Base-by-base conservation (phyloP, 2,888 invertebrate genomes). In the Anoncus sp. region DNA sequence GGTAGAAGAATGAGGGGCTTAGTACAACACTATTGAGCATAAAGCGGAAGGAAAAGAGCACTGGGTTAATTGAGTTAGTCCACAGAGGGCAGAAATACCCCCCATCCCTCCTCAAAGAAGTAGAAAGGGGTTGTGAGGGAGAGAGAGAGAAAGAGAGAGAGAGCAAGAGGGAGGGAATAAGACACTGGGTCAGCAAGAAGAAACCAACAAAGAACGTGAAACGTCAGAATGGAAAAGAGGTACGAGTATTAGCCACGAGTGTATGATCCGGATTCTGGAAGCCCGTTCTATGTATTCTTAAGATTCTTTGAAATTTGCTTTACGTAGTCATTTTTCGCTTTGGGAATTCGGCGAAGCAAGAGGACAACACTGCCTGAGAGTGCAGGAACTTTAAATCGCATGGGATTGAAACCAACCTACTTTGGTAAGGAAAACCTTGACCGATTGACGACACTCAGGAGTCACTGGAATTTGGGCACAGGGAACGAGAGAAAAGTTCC, bases 51-150 rank as follows among this genome's bases (percentile, higher is more conserved):
- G 18, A 67, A 27, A 67, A 60, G 57, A 55, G 73, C 70, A 74
- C 65, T 70, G 70, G 77, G 77, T 74, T 77, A 74, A 77, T 74
- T 55, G 70, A 74, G 65, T 77, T 77, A 77, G 70, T 55, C 47
- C 53, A 60, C 51, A 77, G 63, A 63, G 73, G 57, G 67, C 67
- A 57, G 62, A 67, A 69, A 74, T 27, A 27, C 69, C 53, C n/a
- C n/a, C n/a, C n/a, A n/a, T n/a, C n/a, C n/a, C n/a, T n/a, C n/a
- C n/a, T 24, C 62, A 31, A 70, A 72, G 65, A 67, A 67, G 67
- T 55, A 62, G 40, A 55, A 72, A 63, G 40, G 47, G 35, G 60
- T 51, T 16, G 49, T 16, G n/a, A n/a, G n/a, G n/a, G n/a, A n/a
- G n/a, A n/a, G n/a, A n/a, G n/a, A n/a, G n/a, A n/a, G n/a, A n/a